phyloP scores from a whole-genome alignment of 2,113 vertebrate genomes.

The Eonycteris spelaea region DNA sequence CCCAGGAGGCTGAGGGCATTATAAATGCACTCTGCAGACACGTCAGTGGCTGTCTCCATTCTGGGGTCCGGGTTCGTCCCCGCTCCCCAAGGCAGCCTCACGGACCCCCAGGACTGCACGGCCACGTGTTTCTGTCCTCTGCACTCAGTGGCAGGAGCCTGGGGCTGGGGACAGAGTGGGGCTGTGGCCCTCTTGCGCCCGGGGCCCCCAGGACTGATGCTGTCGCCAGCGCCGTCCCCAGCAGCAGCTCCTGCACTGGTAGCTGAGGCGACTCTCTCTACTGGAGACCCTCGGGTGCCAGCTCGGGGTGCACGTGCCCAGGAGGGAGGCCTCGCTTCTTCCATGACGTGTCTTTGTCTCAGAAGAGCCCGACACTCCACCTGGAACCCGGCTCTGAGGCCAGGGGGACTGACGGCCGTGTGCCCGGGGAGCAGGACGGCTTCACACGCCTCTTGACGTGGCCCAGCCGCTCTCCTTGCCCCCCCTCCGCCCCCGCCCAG shows the following conservation, averaged over 20 bases:
- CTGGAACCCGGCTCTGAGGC: background rate
- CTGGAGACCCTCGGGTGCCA: no score
- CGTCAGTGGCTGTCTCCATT: no score
- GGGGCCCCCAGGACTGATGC: background rate
- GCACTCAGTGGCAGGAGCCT: no score
- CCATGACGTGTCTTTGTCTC: background rate
- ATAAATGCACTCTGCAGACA: background rate
- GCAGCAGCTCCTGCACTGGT: accelerated
- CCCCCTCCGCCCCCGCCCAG: background rate
- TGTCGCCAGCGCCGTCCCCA: accelerated
- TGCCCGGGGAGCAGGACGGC: no score
- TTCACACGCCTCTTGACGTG: no score
- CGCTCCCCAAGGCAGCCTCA: no score
- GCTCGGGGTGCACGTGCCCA: no score
- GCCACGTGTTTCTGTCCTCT: accelerated
- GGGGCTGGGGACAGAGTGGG: no score
- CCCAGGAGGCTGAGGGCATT: background rate
- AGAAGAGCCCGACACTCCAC: background rate
- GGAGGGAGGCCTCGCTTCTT: background rate
- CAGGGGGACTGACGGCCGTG: accelerated
- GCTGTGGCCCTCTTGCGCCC: accelerated
- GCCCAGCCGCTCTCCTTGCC: accelerated
- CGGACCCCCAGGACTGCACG: no score
- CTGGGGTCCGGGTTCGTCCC: no score
- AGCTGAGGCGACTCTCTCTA: accelerated